Evolutionary conservation across 2,888 invertebrate genomes (phyloP).

Genomic region (Papilio demoleus): DNA sequence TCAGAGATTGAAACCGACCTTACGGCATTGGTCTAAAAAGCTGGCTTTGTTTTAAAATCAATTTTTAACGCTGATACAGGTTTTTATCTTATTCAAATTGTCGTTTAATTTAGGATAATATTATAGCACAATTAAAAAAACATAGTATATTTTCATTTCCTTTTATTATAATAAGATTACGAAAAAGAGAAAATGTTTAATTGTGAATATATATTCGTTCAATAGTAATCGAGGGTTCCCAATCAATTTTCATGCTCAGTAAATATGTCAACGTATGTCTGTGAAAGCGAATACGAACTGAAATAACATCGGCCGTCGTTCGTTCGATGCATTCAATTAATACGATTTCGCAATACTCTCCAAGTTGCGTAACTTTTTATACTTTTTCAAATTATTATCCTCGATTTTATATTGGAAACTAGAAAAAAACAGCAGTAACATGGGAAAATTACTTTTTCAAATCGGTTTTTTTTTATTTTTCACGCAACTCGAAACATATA

Average conservation of each 20-base stretch:
- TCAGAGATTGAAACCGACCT: too few species aligned
- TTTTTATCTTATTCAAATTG: too few species aligned
- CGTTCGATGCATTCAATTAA: neutral
- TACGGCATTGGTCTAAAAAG: too few species aligned
- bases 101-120: too few species aligned
- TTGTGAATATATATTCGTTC: neutral
- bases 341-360: conserved; percentile 4
- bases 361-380: neutral
- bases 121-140: too few species aligned
- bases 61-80: too few species aligned
- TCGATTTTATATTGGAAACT: too few species aligned
- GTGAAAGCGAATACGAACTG: neutral
- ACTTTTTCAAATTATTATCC: neutral
- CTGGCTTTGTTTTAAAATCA: too few species aligned
- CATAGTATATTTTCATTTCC: neutral
- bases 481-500: too few species aligned
- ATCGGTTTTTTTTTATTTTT: too few species aligned
- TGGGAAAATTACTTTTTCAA: too few species aligned
- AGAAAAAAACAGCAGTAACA: too few species aligned
- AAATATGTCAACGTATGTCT: conserved; percentile 10
- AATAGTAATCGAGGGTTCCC: neutral
- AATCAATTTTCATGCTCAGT: conserved; percentile 7
- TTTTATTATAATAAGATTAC: neutral
- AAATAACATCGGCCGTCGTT: conserved; percentile 11
- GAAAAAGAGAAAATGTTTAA: neutral